Evolutionary conservation across 2,888 invertebrate genomes (phyloP).

Genomic region (Athalia circularis): DNA sequence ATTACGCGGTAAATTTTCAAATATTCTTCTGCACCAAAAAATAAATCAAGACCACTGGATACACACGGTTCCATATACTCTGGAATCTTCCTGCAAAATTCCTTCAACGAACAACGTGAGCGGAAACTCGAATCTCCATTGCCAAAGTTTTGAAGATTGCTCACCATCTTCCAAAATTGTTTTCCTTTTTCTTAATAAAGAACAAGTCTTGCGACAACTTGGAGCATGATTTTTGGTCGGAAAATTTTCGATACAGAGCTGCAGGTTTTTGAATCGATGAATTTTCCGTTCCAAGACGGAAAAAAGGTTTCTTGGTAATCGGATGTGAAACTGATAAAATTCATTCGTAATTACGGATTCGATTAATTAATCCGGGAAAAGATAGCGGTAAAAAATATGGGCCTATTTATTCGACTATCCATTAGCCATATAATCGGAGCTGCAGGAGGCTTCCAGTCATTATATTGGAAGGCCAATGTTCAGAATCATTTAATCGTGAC

Average conservation of each 20-base stretch:
- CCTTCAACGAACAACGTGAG: neutral
- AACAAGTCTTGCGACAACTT: neutral
- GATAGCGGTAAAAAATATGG: no score
- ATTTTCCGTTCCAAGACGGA: neutral
- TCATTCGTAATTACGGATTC: no score
- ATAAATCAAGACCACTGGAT: constrained; percentile 4
- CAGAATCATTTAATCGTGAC: constrained; percentile 6
- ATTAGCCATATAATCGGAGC: no score
- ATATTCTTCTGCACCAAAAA: constrained; percentile 6
- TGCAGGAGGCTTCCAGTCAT: neutral
- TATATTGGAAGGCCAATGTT: neutral
- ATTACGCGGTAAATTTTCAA: constrained; percentile 27
- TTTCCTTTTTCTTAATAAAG: no score
- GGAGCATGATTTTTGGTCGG: neutral
- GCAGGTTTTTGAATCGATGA: neutral
- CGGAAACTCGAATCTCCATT: no score
- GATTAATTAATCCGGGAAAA: no score
- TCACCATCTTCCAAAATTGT: no score
- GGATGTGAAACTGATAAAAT: no score
- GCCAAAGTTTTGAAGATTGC: no score
- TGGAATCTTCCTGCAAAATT: neutral
- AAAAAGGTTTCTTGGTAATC: neutral
- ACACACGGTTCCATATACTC: neutral
- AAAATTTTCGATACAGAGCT: no score
- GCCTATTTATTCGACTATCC: no score